Conservation (phyloP, 2,113 vertebrate species). For the Naja naja region DNA sequence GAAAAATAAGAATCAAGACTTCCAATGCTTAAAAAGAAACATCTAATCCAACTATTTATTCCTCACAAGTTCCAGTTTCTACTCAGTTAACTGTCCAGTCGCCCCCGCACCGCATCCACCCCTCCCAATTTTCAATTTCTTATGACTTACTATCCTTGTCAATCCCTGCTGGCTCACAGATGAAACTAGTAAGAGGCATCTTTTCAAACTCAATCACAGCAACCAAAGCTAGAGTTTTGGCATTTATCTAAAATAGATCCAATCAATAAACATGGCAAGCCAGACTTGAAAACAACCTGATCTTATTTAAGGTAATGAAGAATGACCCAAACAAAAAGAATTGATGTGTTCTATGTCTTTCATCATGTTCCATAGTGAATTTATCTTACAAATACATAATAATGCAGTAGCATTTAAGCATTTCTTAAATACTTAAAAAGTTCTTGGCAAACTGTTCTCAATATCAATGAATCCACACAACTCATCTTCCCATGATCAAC, state of each 20-base stretch:
- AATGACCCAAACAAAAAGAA: conserved; percentile 16
- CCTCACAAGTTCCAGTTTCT: not conserved
- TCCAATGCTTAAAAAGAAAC: not conserved
- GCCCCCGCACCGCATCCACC: no score
- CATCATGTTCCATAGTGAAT: not conserved
- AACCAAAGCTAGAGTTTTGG: not conserved
- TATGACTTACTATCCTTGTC: not conserved
- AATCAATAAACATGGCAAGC: not conserved
- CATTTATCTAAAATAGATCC: not conserved
- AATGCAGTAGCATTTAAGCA: not conserved
- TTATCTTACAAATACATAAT: not conserved
- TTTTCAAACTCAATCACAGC: not conserved
- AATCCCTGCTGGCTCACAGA: not conserved
- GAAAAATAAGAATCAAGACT: not conserved
- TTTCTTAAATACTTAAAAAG: not conserved
- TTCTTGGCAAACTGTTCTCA: not conserved
- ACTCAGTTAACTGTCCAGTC: not conserved
- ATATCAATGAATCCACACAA: not conserved
- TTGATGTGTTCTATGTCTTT: conserved; percentile 16
- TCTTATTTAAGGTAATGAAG: not conserved
- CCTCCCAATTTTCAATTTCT: not conserved
- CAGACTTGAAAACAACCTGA: not conserved
- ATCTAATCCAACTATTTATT: not conserved
- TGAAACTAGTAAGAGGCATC: not conserved
- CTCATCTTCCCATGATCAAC: not conserved